Percentiles rank a stretch among this genome's conserved stretches.
phyloP scores from a whole-genome alignment of 2,113 vertebrate species.

The Colinus virginianus region DNA sequence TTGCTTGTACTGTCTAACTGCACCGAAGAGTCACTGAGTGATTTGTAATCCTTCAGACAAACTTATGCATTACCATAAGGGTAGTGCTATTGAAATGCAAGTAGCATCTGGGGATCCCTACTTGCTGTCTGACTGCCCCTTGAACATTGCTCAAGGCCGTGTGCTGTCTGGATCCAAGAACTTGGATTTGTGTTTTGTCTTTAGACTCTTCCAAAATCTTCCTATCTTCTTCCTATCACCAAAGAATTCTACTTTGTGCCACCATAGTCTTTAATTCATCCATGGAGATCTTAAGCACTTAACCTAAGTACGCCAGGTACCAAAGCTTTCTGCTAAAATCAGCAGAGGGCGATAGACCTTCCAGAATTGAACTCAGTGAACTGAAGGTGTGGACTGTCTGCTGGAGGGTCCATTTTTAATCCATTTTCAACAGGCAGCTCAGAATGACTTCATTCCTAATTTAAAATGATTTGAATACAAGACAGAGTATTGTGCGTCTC shows the following conservation, averaged over 20 bases:
- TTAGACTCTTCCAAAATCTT: neutral
- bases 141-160: neutral
- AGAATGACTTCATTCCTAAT: neutral
- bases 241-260: neutral
- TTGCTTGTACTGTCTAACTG: neutral
- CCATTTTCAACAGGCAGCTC: neutral
- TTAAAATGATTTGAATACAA: neutral
- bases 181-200: neutral
- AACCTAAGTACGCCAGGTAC: neutral
- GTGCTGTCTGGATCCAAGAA: neutral
- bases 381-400: neutral
- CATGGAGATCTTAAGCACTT: neutral
- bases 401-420: neutral
- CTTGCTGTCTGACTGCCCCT: neutral
- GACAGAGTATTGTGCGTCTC: neutral
- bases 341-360: neutral
- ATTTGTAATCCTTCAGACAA: neutral
- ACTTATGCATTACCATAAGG: neutral
- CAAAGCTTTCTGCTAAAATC: neutral
- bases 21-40: neutral
- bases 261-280: neutral
- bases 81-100: neutral
- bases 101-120: neutral
- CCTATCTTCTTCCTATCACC: neutral
- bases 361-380: neutral